Evolutionary conservation across 2,113 vertebrate species (phyloP).

Genomic region (Eleginops maclovinus): DNA sequence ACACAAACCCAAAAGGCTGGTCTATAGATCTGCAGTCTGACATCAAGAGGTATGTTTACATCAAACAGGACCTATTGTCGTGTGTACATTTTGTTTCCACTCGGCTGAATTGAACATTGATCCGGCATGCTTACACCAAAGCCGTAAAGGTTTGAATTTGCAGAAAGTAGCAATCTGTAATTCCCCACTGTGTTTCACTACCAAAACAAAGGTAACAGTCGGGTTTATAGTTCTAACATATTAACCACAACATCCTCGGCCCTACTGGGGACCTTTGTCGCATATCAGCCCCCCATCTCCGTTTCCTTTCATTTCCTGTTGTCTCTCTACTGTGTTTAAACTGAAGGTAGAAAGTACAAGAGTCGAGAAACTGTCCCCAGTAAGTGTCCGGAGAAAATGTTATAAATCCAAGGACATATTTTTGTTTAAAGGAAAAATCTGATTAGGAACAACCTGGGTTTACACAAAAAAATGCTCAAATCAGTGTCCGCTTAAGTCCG

Average conservation of each 20-base stretch:
- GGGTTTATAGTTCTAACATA: background rate
- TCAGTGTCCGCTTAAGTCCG: background rate
- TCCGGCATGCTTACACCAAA: background rate
- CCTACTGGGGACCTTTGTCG: background rate
- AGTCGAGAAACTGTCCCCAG: background rate
- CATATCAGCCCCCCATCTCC: background rate
- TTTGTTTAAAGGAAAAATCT: background rate
- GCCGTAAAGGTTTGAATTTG: background rate
- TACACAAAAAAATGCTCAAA: background rate
- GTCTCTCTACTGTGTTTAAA: too few relatives aligned
- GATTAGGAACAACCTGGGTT: background rate
- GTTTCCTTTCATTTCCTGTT: constrained; percentile 5
- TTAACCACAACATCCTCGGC: background rate
- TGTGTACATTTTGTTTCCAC: background rate
- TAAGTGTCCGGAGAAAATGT: background rate
- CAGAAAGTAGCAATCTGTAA: background rate
- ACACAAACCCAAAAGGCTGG: too few relatives aligned
- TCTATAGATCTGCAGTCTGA: too few relatives aligned
- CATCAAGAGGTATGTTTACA: too few relatives aligned
- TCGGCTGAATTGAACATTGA: background rate
- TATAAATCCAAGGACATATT: too few relatives aligned
- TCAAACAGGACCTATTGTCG: too few relatives aligned
- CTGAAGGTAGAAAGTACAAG: background rate
- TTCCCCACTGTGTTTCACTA: background rate
- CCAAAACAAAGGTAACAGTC: background rate